phyloP scores from a whole-genome alignment of 2,113 vertebrate genomes.

The Atlantisia rogersi region DNA sequence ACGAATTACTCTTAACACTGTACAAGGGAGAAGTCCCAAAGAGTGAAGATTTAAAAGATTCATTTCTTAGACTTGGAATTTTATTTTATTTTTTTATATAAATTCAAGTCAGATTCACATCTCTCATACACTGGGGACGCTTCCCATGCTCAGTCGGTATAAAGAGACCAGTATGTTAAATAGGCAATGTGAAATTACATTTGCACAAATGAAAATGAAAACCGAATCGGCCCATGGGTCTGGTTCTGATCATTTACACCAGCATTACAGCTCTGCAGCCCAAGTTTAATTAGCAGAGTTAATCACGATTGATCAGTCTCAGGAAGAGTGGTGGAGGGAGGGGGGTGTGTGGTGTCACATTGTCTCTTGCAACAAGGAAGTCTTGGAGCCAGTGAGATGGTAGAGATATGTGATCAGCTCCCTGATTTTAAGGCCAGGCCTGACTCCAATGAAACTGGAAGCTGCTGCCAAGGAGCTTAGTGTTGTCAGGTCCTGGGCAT shows the following conservation, averaged over 20 bases:
- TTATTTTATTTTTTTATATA: neutral
- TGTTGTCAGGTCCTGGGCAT: slow-evolving; percentile 60
- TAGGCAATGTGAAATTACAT: neutral
- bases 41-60: neutral
- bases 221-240: neutral
- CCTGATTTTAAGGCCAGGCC: slow-evolving; percentile 40
- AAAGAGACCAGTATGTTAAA: neutral
- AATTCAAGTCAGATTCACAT: neutral
- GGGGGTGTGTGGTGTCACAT: neutral
- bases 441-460: slow-evolving; percentile 43
- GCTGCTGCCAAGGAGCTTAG: slow-evolving; percentile 35
- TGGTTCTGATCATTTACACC: slow-evolving; percentile 3
- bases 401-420: slow-evolving; percentile 22
- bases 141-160: neutral
- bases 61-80: neutral
- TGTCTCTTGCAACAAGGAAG: neutral
- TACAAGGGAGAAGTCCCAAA: neutral
- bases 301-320: slow-evolving; percentile 31
- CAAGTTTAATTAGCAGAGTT: slow-evolving; percentile 43
- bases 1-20: neutral
- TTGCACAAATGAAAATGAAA: neutral
- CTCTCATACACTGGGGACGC: neutral
- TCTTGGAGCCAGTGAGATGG: slow-evolving; percentile 22
- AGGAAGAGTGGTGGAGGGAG: neutral
- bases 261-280: neutral